Evolutionary conservation across 2,113 vertebrate species (phyloP).

Genomic region (Malurus elegans): DNA sequence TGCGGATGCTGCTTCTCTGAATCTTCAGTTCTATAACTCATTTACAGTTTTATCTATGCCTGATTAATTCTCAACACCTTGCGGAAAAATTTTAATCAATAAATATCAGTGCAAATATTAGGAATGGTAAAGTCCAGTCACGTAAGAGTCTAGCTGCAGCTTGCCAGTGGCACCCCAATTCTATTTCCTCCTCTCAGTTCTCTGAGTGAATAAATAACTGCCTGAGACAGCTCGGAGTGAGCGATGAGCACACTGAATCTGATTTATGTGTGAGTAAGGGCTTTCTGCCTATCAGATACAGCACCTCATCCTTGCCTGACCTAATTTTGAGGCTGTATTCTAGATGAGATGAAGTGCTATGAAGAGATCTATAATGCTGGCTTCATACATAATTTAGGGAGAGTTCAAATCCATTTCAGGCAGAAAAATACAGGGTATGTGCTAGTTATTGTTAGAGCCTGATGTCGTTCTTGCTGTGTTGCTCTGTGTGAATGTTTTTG

Average conservation of each 20-base stretch:
- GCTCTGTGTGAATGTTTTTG: background rate
- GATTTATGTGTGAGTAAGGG: slow-evolving; percentile 52
- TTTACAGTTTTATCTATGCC: background rate
- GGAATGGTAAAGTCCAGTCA: slow-evolving; percentile 3
- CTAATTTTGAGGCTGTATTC: slow-evolving; percentile 59
- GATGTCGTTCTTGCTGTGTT: background rate
- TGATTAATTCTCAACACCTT: slow-evolving; percentile 25
- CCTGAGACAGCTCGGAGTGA: slow-evolving; percentile 39
- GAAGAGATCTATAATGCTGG: slow-evolving; percentile 51
- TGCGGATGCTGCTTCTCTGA: background rate
- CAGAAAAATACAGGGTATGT: slow-evolving; percentile 28
- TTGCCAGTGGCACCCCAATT: slow-evolving; percentile 23
- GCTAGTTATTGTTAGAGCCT: background rate
- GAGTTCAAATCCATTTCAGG: slow-evolving; percentile 32
- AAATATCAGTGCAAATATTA: slow-evolving; percentile 18
- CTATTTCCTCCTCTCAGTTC: slow-evolving; percentile 34
- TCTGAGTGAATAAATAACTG: slow-evolving; percentile 57
- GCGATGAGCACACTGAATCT: slow-evolving; percentile 30
- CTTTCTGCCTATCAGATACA: slow-evolving; percentile 50
- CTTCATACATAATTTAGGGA: slow-evolving; percentile 64
- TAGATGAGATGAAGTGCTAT: slow-evolving; percentile 52
- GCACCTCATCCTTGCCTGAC: slow-evolving; percentile 53
- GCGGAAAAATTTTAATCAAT: background rate
- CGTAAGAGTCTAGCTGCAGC: background rate
- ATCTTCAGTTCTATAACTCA: background rate